Evolutionary conservation across 2,888 invertebrate species (phyloP), one percentile per base, ranked within the genome.

Genomic region (Diaphora mendica): DNA sequence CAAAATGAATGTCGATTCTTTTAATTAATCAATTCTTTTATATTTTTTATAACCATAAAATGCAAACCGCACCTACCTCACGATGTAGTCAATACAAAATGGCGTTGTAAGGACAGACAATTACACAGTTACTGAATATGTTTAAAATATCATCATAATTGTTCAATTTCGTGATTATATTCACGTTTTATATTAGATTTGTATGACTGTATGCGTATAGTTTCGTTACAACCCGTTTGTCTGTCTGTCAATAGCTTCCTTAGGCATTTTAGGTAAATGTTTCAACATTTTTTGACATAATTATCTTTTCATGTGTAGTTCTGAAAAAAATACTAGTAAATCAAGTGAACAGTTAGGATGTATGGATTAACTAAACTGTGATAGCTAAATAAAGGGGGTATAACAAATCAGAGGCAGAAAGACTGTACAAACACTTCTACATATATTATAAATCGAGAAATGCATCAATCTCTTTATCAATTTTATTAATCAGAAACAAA

Each of bases 161-260:
- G 71, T 72, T 62, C 48, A 44, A 59, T 74, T 42, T 71, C 69
- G 64, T 72, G 69, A 69, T 59, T 48, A 62, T 65, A 42, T 66
- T 65, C 75, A 75, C 75, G 75, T 75, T 75, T 75, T 30, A 66
- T 72, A 75, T 75, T 75, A 68, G 66, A 69, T 69, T 55, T 64
- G 51, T 73, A n/a, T 59, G 35, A 44, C 33, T 64, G 23, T 48
- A 44, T 69, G 44, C 62, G 7, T 30, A 17, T 51, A 64, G 68
- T 51, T 68, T 51, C 17, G 67, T 67, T 70, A n/a, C 3, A 23
- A 11, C 59, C 39, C 59, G 39, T 30, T 55, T 33, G n/a, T 67
- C 13, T 48, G 64, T 68, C 48, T 55, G 20, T 23, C 68, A 68
- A 72, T 72, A 15, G 72, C 64, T 72, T 72, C 68, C 72, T 68